These are phyloP conservation scores for Trinectes maculatus DNA, from an alignment of 2,113 vertebrate genomes.

Conservation along the genomic window DNA sequence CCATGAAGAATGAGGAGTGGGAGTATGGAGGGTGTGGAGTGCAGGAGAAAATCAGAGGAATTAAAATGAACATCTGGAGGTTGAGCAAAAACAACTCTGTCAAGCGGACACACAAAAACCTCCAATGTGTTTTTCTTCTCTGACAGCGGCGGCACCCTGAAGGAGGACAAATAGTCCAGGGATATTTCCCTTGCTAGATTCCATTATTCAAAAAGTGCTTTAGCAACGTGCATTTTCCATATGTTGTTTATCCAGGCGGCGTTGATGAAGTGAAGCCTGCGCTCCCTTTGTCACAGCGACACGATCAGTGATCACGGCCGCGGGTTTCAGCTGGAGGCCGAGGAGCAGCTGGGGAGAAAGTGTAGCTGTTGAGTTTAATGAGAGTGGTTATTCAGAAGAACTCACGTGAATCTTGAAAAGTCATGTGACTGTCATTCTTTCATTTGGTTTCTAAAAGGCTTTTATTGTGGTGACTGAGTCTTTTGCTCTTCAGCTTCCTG, in stretches of 20 bases:
- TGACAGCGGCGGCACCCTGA: conserved; percentile 5
- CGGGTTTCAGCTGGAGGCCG: background rate
- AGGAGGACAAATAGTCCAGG: conserved; percentile 30
- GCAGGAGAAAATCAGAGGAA: background rate
- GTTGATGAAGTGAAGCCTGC: conserved; percentile 17
- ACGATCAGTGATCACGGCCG: background rate
- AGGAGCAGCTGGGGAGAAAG: conserved; percentile 5
- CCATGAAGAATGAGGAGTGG: conserved; percentile 20
- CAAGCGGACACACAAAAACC: background rate
- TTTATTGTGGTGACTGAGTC: conserved; percentile 26
- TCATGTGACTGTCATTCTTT: conserved; percentile 16
- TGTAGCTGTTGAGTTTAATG: conserved; percentile 6
- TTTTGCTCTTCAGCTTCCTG: too few relatives aligned
- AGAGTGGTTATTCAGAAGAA: background rate
- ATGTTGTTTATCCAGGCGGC: conserved; percentile 27
- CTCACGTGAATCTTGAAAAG: background rate
- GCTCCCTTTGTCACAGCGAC: background rate
- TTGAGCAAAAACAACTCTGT: conserved; percentile 36
- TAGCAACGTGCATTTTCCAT: conserved; percentile 13
- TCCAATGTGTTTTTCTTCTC: conserved; percentile 17
- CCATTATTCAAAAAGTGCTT: conserved; percentile 55
- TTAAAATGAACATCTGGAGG: conserved; percentile 24
- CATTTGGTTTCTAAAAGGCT: conserved; percentile 24
- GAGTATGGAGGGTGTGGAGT: too few relatives aligned
- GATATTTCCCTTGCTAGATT: conserved; percentile 20